Conservation (phyloP, 2,888 invertebrate genomes). For the Anthophora plumipes region DNA sequence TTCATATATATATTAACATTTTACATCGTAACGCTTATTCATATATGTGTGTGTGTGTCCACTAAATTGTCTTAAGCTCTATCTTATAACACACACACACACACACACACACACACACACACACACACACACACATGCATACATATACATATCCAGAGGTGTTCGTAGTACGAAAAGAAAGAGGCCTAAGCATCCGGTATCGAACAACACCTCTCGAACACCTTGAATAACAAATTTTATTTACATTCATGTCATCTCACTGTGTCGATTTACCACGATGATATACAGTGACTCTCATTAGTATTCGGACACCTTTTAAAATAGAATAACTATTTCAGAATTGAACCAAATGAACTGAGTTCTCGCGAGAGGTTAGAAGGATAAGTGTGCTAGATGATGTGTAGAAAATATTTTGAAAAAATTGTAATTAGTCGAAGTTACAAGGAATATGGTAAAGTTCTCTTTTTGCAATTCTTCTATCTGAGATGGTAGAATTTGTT, state of each 20-base stretch:
- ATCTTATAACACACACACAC: slow-evolving; percentile 24
- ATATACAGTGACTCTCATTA: too few species aligned
- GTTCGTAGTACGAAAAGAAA: slow-evolving; percentile 34
- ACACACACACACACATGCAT: background rate
- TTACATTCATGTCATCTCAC: slow-evolving; percentile 78
- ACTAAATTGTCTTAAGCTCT: slow-evolving; percentile 48
- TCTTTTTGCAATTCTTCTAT: too few species aligned
- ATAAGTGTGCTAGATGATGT: too few species aligned
- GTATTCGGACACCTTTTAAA: too few species aligned
- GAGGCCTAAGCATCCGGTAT: slow-evolving; percentile 45
- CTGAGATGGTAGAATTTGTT: too few species aligned
- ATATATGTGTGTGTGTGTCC: slow-evolving; percentile 19
- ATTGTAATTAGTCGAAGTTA: too few species aligned
- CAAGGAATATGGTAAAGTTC: too few species aligned
- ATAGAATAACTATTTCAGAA: too few species aligned
- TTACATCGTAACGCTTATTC: slow-evolving; percentile 54
- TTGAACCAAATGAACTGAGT: too few species aligned
- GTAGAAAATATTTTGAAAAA: too few species aligned
- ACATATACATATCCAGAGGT: slow-evolving; percentile 14
- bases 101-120: too few species aligned
- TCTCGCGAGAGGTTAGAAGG: too few species aligned
- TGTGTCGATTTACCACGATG: slow-evolving; percentile 76
- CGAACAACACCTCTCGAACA: slow-evolving; percentile 56
- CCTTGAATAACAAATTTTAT: slow-evolving; percentile 83
- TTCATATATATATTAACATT: slow-evolving; percentile 53